These are phyloP conservation scores for Frankliniella intonsa DNA, from an alignment of 2,888 invertebrate genomes.

Conservation along the genomic window DNA sequence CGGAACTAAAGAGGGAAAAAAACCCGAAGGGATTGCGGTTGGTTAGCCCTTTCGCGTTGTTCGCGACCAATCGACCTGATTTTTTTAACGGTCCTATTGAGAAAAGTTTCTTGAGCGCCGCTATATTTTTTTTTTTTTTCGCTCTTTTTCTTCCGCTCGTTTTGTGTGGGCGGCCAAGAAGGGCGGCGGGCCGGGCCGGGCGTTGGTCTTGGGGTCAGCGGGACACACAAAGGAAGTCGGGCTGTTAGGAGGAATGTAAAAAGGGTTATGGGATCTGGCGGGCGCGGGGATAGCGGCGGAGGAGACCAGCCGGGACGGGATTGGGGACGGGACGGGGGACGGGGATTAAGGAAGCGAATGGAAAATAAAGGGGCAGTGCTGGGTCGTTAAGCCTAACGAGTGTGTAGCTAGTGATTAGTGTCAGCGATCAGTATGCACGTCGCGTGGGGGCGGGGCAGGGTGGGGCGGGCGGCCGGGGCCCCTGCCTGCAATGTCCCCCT, in stretches of 20 bases:
- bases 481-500: background rate
- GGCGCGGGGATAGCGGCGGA: background rate
- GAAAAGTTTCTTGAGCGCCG: background rate
- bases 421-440: background rate
- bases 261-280: too few relatives aligned
- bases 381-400: slow-evolving; percentile 14
- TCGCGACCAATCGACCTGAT: background rate
- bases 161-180: too few relatives aligned
- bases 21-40: too few relatives aligned
- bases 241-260: too few relatives aligned
- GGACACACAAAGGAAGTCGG: too few relatives aligned
- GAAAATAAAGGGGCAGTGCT: background rate
- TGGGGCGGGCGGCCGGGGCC: too few relatives aligned
- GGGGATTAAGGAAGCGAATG: background rate
- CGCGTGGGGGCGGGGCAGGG: background rate
- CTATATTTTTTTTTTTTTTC: too few relatives aligned
- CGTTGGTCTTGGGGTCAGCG: too few relatives aligned
- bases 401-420: slow-evolving; percentile 17
- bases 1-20: too few relatives aligned
- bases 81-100: slow-evolving; percentile 3
- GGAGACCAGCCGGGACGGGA: background rate
- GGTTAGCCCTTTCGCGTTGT: too few relatives aligned
- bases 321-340: background rate
- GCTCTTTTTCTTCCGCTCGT: too few relatives aligned
- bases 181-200: too few relatives aligned